These are phyloP conservation scores for Eupithecia tripunctaria DNA, from an alignment of 2,888 invertebrate genomes.

Conservation along the genomic window DNA sequence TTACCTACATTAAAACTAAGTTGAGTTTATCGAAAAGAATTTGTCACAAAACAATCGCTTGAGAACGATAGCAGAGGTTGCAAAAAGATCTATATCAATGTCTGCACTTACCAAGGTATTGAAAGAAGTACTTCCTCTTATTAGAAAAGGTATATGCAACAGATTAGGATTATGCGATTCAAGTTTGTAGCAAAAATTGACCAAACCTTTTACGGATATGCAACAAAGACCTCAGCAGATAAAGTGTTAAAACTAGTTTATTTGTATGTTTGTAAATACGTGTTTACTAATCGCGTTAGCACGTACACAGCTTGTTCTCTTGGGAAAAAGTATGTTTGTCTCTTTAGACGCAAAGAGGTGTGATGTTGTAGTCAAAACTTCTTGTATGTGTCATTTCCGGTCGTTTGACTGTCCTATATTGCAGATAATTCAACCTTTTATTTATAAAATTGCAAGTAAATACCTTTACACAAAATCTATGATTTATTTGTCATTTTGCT, in stretches of 20 bases:
- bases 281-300: constrained; percentile 31
- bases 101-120: too few relatives aligned
- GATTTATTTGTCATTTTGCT: too few relatives aligned
- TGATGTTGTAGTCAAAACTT: constrained; percentile 6
- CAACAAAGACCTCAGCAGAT: not conserved
- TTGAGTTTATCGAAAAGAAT: too few relatives aligned
- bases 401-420: not conserved
- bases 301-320: constrained; percentile 19
- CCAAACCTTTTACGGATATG: not conserved
- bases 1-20: too few relatives aligned
- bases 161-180: not conserved
- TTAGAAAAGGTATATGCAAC: too few relatives aligned
- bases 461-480: too few relatives aligned
- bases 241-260: constrained; percentile 17
- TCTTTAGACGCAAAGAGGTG: constrained; percentile 13
- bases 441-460: too few relatives aligned
- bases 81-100: too few relatives aligned
- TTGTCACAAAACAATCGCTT: too few relatives aligned
- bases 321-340: constrained; percentile 26
- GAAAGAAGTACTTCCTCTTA: too few relatives aligned
- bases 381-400: not conserved
- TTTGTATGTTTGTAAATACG: constrained; percentile 10
- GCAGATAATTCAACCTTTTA: too few relatives aligned
- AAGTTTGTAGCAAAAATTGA: not conserved
- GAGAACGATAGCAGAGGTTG: too few relatives aligned